Percentiles rank a stretch among this genome's conserved stretches.
Evolutionary conservation across 2,888 invertebrate species (phyloP).

Genomic region (Protonemura montana): DNA sequence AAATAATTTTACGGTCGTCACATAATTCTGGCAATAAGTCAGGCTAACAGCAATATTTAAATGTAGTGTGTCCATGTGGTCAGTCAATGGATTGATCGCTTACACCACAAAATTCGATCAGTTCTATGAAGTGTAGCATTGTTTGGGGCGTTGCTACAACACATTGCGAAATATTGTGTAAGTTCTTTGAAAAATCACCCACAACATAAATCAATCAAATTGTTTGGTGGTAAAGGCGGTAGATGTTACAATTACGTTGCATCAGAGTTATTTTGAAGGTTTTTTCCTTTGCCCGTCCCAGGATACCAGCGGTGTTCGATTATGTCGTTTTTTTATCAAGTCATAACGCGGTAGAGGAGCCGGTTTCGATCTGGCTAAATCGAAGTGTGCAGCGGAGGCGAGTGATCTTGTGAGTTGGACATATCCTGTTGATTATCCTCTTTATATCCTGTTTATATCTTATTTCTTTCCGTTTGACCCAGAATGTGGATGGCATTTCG

Average conservation of each 20-base stretch:
- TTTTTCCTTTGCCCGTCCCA: background rate
- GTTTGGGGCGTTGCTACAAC: background rate
- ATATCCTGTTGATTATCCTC: too few species aligned
- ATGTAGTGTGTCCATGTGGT: background rate
- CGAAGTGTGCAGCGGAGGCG: background rate
- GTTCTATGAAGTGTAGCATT: background rate
- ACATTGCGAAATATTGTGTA: background rate
- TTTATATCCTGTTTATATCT: too few species aligned
- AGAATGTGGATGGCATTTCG: too few species aligned
- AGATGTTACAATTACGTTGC: background rate
- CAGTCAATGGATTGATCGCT: background rate
- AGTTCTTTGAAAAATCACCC: background rate
- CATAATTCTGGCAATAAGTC: background rate
- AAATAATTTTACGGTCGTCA: background rate
- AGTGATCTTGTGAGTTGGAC: too few species aligned
- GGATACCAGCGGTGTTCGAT: background rate
- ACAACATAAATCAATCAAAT: background rate
- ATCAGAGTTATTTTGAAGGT: background rate
- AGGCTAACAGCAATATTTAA: background rate
- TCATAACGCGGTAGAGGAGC: background rate
- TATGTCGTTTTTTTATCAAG: background rate
- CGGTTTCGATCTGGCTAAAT: background rate
- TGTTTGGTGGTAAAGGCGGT: background rate
- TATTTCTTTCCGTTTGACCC: too few species aligned
- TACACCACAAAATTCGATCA: background rate